Evolutionary conservation across 2,797 vertebrate species (phyloP), one percentile per base, ranked within the genome.

Genomic region (Zonotrichia albicollis): DNA sequence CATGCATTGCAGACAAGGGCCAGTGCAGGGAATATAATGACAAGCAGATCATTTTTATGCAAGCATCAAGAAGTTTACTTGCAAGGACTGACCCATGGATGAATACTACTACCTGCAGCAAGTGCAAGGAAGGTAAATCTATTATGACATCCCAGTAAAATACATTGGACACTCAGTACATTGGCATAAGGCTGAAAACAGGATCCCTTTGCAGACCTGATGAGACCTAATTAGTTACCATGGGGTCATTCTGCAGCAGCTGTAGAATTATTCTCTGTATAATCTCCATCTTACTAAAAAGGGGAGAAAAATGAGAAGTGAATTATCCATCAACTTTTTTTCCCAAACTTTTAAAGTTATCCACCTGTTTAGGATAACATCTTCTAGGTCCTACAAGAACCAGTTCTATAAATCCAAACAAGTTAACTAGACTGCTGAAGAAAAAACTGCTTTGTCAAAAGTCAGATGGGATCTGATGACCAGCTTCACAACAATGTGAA

Each of bases 61-160:
- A 90, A 86, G 65, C n/a, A 87, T 46, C 40, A 84, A 74, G 43
- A 70, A 40, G 26, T 92, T 87, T 57, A 83, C 85, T 73, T 65
- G 83, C 89, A 91, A 82, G 13, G 54, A 89, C 26, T 40, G 57
- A 68, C 40, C 42, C 15, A 4, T 5, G n/a, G 30, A 64, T n/a
- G 54, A 91, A 86, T 8, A 81, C 9, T 40, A 71, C 26, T 42
- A 62, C 17, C 60, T 76, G 30, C 36, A 55, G n/a, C 77, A 34
- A 40, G 23, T 23, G n/a, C 55, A 77, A 76, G n/a, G 67, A 84
- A 86, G 8, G 40, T 25, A 75, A 58, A 48, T 32, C 15, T 61
- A 50, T 26, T 30, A 53, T 17, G 34, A 64, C 20, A 87, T 9
- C 12, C 60, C 57, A 81, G 46, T 67, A 70, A 86, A 86, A 50